Conservation (phyloP, 2,888 invertebrate species). For the Yponomeuta cagnagella region DNA sequence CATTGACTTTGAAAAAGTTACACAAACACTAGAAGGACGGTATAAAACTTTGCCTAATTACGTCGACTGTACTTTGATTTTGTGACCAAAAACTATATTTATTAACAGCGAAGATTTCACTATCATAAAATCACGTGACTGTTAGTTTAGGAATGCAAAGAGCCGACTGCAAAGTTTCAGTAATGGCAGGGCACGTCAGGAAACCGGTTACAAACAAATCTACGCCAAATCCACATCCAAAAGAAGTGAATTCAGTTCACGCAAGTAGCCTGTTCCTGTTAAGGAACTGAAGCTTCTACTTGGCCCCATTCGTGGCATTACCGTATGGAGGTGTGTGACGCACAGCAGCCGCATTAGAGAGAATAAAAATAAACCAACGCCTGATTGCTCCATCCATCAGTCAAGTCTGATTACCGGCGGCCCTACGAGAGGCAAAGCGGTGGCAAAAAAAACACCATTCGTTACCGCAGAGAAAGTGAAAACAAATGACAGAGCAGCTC, state of each 20-base stretch:
- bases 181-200: no score
- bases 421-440: background rate
- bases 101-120: no score
- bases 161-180: no score
- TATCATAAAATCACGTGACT: no score
- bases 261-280: no score
- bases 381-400: slow-evolving; percentile 12
- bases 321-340: background rate
- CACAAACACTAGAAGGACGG: background rate
- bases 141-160: no score
- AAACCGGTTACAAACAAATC: no score
- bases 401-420: slow-evolving; percentile 11
- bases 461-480: slow-evolving; percentile 9
- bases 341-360: slow-evolving; percentile 1
- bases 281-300: background rate
- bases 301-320: background rate
- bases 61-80: no score
- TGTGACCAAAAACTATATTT: no score
- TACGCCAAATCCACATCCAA: no score
- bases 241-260: no score
- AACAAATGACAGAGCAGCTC: slow-evolving; percentile 6
- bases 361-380: slow-evolving; percentile 7
- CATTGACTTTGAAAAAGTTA: background rate
- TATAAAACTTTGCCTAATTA: background rate
- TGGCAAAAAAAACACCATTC: slow-evolving; percentile 6